phyloP scores from a whole-genome alignment of 2,888 invertebrate species.

The Holacanthella duospinosa region DNA sequence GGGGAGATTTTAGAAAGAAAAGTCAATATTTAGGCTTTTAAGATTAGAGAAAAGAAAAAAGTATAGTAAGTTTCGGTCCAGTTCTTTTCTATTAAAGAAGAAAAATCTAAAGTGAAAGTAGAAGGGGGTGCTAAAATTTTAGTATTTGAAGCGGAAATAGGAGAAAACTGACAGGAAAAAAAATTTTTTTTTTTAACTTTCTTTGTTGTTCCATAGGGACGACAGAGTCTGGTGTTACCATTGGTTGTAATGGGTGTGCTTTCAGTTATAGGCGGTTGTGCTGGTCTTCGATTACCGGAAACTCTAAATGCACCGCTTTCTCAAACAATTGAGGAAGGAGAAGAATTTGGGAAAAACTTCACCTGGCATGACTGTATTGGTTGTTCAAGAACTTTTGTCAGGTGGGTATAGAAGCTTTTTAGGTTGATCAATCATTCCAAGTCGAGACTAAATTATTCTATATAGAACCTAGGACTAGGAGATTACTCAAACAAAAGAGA shows the following conservation, averaged over 20 bases:
- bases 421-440: no score
- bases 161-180: not conserved
- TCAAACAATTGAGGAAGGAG: slow-evolving; percentile 78
- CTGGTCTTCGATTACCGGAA: slow-evolving; percentile 70
- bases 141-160: no score
- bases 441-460: no score
- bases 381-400: slow-evolving; percentile 43
- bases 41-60: not conserved
- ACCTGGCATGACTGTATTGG: slow-evolving; percentile 60
- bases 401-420: not conserved
- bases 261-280: slow-evolving; percentile 68
- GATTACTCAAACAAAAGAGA: no score
- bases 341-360: slow-evolving; percentile 75
- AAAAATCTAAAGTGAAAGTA: not conserved
- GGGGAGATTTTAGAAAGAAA: no score
- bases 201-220: slow-evolving; percentile 60
- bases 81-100: not conserved
- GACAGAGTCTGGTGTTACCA: slow-evolving; percentile 70
- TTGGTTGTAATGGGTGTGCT: slow-evolving; percentile 72
- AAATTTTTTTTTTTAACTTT: no score
- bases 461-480: no score
- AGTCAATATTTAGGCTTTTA: slow-evolving; percentile 3
- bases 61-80: no score
- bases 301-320: slow-evolving; percentile 71
- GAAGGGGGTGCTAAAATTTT: not conserved